A percentile compares a stretch with the other conserved stretches of the same genome.
Conservation (phyloP, 2,888 invertebrate species). For the Volucella bombylans region DNA sequence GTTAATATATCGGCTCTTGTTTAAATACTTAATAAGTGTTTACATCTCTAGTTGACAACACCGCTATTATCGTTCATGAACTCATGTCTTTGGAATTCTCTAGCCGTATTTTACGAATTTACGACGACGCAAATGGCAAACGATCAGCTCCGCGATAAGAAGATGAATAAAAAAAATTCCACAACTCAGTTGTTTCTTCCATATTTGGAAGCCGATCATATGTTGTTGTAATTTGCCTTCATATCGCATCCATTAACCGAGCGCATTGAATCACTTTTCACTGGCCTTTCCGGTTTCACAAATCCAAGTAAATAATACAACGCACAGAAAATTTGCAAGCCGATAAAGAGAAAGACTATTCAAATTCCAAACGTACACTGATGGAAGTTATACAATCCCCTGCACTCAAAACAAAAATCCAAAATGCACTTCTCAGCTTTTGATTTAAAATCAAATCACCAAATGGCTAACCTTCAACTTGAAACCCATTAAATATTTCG, state of each 20-base stretch:
- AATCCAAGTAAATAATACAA: neutral
- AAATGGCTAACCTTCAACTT: neutral
- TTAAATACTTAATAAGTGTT: too few species aligned
- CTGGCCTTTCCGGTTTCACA: conserved; percentile 12
- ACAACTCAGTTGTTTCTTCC: too few species aligned
- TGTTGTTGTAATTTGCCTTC: neutral
- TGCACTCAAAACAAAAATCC: too few species aligned
- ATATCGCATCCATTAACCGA: neutral
- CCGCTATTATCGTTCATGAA: too few species aligned
- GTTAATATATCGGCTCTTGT: too few species aligned
- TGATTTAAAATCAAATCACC: neutral
- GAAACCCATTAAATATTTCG: conserved; percentile 3
- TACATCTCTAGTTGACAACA: too few species aligned
- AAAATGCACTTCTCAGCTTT: too few species aligned
- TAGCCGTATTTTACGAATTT: neutral
- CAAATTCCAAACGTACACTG: too few species aligned
- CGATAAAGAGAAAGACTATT: neutral
- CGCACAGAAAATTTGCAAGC: neutral
- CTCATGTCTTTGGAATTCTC: too few species aligned
- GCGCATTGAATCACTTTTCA: conserved; percentile 22
- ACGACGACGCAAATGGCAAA: neutral
- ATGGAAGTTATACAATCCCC: too few species aligned
- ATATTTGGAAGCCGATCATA: neutral
- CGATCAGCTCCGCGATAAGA: neutral
- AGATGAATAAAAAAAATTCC: neutral